Percentiles rank a stretch among this genome's conserved stretches.
Evolutionary conservation across 2,797 vertebrate species (phyloP).

Genomic region (Allobates femoralis): DNA sequence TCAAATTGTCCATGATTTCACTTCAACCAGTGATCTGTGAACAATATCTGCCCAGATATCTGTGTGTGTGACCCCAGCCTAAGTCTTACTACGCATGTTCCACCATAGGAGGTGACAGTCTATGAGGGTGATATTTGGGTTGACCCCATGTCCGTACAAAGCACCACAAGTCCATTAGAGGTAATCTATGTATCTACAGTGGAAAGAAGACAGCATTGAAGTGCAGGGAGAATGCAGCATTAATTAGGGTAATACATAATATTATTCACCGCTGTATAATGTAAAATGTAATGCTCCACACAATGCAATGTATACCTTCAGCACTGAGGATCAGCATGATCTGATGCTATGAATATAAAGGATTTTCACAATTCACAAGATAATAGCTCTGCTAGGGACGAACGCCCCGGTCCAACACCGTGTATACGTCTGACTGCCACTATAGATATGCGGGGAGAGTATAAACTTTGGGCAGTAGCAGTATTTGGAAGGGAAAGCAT

Average conservation of each 20-base stretch:
- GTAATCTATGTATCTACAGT: neutral
- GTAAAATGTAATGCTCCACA: neutral
- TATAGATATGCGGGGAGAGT: neutral
- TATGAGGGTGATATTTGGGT: neutral
- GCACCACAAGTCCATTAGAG: neutral
- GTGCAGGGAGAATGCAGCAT: neutral
- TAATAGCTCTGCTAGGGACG: neutral
- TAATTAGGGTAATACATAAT: neutral
- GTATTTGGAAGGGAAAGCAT: conserved; percentile 38
- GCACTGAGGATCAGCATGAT: neutral
- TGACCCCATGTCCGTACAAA: neutral
- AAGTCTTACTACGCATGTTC: neutral
- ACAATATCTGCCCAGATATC: too few species aligned
- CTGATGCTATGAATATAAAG: neutral
- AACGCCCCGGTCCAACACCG: neutral
- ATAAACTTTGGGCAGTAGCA: conserved; percentile 28
- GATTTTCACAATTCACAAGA: neutral
- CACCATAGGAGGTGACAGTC: neutral
- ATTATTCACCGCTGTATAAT: neutral
- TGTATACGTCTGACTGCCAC: neutral
- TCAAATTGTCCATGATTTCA: too few species aligned
- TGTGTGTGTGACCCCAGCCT: too few species aligned
- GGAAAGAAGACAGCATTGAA: neutral
- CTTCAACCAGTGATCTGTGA: too few species aligned
- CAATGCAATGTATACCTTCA: neutral